Conservation (phyloP, 1,140 invertebrate species). For the Neuroterus valhalla region DNA sequence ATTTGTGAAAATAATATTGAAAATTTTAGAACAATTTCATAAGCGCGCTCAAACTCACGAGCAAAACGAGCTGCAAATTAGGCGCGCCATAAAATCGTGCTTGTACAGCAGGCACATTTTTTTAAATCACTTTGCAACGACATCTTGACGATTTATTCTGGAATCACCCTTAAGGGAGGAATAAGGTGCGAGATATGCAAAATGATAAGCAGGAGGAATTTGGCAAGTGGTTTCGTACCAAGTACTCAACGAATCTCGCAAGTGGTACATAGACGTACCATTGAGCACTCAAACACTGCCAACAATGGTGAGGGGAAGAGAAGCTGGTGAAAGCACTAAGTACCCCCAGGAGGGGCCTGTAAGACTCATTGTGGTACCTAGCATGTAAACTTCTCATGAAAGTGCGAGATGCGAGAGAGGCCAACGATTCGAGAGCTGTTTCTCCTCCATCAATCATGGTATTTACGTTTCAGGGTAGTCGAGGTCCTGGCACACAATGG, state of each 20-base stretch:
- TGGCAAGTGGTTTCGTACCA: no score
- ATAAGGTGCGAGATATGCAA: no score
- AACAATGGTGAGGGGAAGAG: slow-evolving; percentile 35
- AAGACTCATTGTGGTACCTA: slow-evolving; percentile 3
- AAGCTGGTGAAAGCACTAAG: slow-evolving; percentile 40
- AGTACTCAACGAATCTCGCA: neutral
- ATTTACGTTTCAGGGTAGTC: slow-evolving; percentile 57
- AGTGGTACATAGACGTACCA: slow-evolving; percentile 29
- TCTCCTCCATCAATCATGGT: slow-evolving; percentile 67
- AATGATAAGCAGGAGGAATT: no score
- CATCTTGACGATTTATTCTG: no score
- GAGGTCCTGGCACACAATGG: slow-evolving; percentile 50
- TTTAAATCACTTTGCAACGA: no score
- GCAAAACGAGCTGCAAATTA: no score
- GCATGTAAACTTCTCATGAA: slow-evolving; percentile 27
- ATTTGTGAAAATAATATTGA: no score
- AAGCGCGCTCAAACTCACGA: no score
- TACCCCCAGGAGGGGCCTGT: slow-evolving; percentile 33
- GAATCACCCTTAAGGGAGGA: no score
- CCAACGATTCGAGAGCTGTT: slow-evolving; percentile 58
- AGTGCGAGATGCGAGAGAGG: slow-evolving; percentile 12
- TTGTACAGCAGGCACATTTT: no score
- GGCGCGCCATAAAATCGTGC: no score
- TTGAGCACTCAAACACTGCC: slow-evolving; percentile 54
- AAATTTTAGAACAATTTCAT: no score